phyloP scores from a whole-genome alignment of 2,888 invertebrate species.

The Spisula subtruncata region DNA sequence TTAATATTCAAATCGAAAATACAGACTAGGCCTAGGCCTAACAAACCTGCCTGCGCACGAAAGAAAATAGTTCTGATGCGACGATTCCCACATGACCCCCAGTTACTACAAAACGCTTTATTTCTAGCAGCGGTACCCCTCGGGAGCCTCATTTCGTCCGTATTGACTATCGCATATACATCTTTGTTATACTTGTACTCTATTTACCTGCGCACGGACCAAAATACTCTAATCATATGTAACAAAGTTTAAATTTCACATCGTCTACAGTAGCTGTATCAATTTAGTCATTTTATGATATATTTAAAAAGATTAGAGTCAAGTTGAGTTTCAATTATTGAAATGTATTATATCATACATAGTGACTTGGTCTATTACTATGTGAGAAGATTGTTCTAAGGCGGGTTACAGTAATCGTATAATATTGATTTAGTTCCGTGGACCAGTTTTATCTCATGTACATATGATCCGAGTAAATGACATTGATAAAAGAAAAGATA shows the following conservation, averaged over 20 bases:
- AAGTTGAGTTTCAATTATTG: constrained; percentile 14
- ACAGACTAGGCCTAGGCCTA: constrained; percentile 67
- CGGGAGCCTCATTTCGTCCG: constrained; percentile 65
- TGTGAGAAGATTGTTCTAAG: constrained; percentile 28
- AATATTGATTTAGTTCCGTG: constrained; percentile 49
- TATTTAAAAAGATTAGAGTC: background rate
- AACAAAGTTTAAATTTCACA: constrained; percentile 29
- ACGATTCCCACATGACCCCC: constrained; percentile 71
- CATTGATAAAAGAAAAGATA: constrained; percentile 49
- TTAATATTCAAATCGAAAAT: constrained; percentile 71
- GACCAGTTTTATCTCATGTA: background rate
- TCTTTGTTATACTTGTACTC: constrained; percentile 52
- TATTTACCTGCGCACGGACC: constrained; percentile 49
- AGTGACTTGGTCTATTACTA: constrained; percentile 3
- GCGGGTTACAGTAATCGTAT: constrained; percentile 31
- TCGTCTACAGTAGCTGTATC: background rate
- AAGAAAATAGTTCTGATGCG: constrained; percentile 79
- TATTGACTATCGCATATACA: constrained; percentile 69
- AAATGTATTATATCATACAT: constrained; percentile 12
- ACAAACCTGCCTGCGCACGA: constrained; percentile 77
- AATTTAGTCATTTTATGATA: constrained; percentile 23
- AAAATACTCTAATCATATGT: constrained; percentile 54
- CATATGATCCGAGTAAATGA: constrained; percentile 36
- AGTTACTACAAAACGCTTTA: constrained; percentile 67
- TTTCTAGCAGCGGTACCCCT: constrained; percentile 62